Evolutionary conservation across 2,113 vertebrate genomes (phyloP).

Genomic region (Nansenia antarctica): DNA sequence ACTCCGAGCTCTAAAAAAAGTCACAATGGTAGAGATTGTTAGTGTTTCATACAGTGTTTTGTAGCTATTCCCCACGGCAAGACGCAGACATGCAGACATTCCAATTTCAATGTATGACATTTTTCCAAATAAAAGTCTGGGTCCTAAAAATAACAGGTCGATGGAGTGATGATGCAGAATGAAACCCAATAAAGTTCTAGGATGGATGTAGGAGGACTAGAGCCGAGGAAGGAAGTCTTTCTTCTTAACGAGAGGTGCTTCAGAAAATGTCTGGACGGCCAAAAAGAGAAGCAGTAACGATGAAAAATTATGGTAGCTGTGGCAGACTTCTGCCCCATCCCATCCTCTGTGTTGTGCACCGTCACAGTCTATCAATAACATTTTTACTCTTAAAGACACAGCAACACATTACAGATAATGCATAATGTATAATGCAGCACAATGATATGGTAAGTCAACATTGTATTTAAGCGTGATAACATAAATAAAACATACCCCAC

Average conservation of each 20-base stretch:
- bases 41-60: background rate
- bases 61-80: background rate
- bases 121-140: background rate
- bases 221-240: background rate
- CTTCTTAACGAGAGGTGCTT: background rate
- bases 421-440: background rate
- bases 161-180: conserved; percentile 5
- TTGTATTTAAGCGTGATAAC: background rate
- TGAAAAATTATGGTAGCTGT: background rate
- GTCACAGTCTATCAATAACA: background rate
- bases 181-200: conserved; percentile 5
- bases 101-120: background rate
- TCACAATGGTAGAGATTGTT: background rate
- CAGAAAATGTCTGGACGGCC: background rate
- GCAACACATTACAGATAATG: background rate
- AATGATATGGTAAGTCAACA: background rate
- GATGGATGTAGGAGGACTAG: background rate
- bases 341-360: background rate
- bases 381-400: background rate
- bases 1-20: background rate
- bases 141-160: background rate
- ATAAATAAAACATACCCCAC: background rate
- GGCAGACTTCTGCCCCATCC: background rate
- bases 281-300: background rate
- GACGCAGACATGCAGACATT: background rate